A percentile compares a stretch with the other conserved stretches of the same genome.
These are phyloP conservation scores for human (Homo sapiens) DNA, from an alignment of 2,113 vertebrate species.

Conservation along the genomic window GRCh38 chr7:35949501-35950000, in stretches of 20 bases:
- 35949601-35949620: background rate
- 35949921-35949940: slow-evolving; percentile 32
- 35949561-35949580: background rate
- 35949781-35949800: background rate
- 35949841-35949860: background rate
- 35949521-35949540: background rate
- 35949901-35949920: background rate
- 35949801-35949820: background rate
- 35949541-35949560: background rate
- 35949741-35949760: background rate
- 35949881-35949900: background rate
- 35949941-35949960: slow-evolving; percentile 52
- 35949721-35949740: background rate
- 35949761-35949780: background rate
- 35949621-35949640: background rate
- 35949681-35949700: background rate
- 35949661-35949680: background rate
- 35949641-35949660: background rate
- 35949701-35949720: background rate
- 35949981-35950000: slow-evolving; percentile 99
- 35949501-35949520: background rate
- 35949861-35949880: background rate
- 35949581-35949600: background rate
- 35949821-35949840: background rate
- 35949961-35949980: slow-evolving; percentile 84